phyloP scores from a whole-genome alignment of 2,113 vertebrate genomes.

The Oceanodroma tethys region DNA sequence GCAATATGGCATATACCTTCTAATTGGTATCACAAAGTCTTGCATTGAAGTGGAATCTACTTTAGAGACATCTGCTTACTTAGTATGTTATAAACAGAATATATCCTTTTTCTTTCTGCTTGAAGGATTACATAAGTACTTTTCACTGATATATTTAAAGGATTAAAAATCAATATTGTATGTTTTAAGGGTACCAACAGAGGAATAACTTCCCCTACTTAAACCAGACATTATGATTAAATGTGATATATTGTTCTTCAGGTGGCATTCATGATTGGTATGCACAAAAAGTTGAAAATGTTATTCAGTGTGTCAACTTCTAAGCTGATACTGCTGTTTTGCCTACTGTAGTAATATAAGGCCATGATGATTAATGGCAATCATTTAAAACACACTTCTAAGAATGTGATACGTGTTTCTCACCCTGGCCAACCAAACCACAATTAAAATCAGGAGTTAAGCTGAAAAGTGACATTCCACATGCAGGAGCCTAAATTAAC shows the following conservation, averaged over 20 bases:
- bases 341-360: neutral
- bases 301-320: neutral
- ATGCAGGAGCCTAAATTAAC: neutral
- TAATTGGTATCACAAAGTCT: neutral
- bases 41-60: slow-evolving; percentile 21
- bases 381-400: neutral
- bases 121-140: neutral
- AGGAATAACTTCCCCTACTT: neutral
- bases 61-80: slow-evolving; percentile 48
- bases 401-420: neutral
- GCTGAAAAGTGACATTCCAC: neutral
- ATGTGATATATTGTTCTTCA: neutral
- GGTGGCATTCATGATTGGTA: neutral
- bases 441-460: neutral
- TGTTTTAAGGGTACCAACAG: neutral
- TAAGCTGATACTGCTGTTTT: neutral
- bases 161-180: neutral
- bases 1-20: slow-evolving; percentile 16
- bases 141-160: neutral
- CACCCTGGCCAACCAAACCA: neutral
- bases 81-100: slow-evolving; percentile 13
- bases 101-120: neutral
- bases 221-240: neutral
- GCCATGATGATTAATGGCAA: neutral
- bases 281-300: neutral